Base-by-base conservation (phyloP, 35 echinoderm and acorn worm species). In the Patiria miniata region DNA sequence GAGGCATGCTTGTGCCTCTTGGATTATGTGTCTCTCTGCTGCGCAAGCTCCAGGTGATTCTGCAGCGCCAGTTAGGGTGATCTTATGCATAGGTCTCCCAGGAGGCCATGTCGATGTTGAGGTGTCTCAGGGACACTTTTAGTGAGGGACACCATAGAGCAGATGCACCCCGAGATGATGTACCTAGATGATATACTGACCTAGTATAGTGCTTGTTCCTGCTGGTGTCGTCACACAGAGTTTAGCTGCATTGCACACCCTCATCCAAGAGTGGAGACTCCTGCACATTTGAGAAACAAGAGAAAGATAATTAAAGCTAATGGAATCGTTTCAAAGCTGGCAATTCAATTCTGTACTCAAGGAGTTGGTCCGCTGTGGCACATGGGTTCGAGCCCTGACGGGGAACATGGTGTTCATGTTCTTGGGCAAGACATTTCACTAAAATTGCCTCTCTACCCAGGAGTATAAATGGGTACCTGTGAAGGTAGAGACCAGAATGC, bases 171-270 rank as follows among this genome's bases (percentile, higher is more conserved):
- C n/a, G 9, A 77, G n/a, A 15, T 10, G 68, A 26, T 77, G 10
- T 81, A 0, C 7, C 2, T 82, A 16, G 9, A 73, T 10, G 19
- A 73, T 10, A 30, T 18, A 44, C 58, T 86, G 26, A 86, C 84
- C 84, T 76, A 86, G 39, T 21, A 86, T 30, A 39, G 68, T 87
- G 42, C 40, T 56, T 21, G 85, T 78, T 53, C 77, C 77, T 57
- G 77, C 58, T 23, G 85, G 18, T 47, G 22, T 15, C 1, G 18
- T 79, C 56, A 30, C 17, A 87, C 85, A 87, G 17, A 52, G 52
- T 5, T 22, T 37, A 14, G 85, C 85, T 33, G 76, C 44, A 34
- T 87, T 87, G 44, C 85, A 87, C 76, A 87, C 47, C 42, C 39
- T 76, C 18, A 86, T 37, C 37, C 39, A 69, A 44, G 84, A 42